Percentiles rank a stretch among this genome's conserved stretches.
These are phyloP conservation scores for Hipparchia sbordonii DNA, from an alignment of 2,888 invertebrate species.

Conservation along the genomic window DNA sequence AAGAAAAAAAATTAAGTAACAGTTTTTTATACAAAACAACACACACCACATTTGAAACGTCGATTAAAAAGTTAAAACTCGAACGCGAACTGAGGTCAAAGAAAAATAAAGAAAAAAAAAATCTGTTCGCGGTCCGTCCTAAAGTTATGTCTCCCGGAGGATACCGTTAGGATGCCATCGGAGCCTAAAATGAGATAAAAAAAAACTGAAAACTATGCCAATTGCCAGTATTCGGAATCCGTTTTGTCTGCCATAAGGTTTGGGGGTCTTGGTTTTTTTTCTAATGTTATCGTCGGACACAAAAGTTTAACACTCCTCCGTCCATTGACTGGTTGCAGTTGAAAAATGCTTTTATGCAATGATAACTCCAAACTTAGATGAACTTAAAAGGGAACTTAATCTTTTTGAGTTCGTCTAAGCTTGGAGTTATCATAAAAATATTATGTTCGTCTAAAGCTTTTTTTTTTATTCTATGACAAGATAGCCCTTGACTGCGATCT, in stretches of 20 bases:
- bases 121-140: slow-evolving; percentile 66
- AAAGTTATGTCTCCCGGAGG: slow-evolving; percentile 73
- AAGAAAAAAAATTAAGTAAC: no score
- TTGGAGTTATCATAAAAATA: no score
- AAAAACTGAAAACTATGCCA: slow-evolving; percentile 79
- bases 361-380: no score
- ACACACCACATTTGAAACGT: slow-evolving; percentile 29
- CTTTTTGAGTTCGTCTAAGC: no score
- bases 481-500: no score
- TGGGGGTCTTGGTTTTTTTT: slow-evolving; percentile 43
- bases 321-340: slow-evolving; percentile 7
- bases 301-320: slow-evolving; percentile 33
- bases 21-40: background rate
- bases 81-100: slow-evolving; percentile 67
- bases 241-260: slow-evolving; percentile 74
- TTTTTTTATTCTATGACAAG: no score
- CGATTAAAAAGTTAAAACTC: slow-evolving; percentile 52
- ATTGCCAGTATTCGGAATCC: slow-evolving; percentile 80
- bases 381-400: no score
- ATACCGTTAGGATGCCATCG: slow-evolving; percentile 81
- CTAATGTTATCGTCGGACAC: slow-evolving; percentile 29
- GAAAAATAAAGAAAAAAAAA: slow-evolving; percentile 73
- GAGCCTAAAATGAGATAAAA: slow-evolving; percentile 68
- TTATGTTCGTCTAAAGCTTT: no score
- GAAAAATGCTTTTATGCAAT: no score